Conservation (phyloP, 1,140 invertebrate genomes). For the Sogatella furcifera region DNA sequence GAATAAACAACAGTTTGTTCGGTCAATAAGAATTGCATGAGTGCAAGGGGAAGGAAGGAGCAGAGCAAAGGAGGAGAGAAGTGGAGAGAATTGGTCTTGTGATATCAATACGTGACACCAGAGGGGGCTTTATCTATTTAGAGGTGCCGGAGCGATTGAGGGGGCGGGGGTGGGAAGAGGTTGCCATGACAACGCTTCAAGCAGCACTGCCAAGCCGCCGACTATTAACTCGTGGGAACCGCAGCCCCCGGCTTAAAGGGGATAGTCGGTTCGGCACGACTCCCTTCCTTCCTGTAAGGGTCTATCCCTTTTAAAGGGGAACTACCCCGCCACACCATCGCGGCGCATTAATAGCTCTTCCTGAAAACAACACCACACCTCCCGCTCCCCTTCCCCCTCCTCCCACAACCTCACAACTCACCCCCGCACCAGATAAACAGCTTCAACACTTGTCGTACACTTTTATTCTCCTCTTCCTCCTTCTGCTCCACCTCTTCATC, state of each 20-base stretch:
- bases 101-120: slow-evolving; percentile 3
- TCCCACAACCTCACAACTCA: no score
- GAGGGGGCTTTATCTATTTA: slow-evolving; percentile 2
- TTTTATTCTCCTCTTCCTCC: no score
- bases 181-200: not conserved
- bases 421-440: no score
- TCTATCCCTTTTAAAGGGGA: not conserved
- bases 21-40: not conserved
- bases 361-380: not conserved
- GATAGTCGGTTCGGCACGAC: no score
- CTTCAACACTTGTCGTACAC: no score
- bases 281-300: no score
- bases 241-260: not conserved
- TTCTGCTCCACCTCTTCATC: no score
- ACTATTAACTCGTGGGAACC: slow-evolving; percentile 1
- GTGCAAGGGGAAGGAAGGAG: not conserved
- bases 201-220: not conserved
- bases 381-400: no score
- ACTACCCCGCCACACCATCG: slow-evolving; percentile 1
- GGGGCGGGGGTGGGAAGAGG: not conserved
- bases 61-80: not conserved
- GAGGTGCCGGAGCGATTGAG: not conserved
- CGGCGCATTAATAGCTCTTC: slow-evolving; percentile 1
- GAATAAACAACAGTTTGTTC: not conserved
- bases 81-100: slow-evolving; percentile 2